These are phyloP conservation scores for Lota lota DNA, from an alignment of 2,113 vertebrate genomes.

Conservation along the genomic window DNA sequence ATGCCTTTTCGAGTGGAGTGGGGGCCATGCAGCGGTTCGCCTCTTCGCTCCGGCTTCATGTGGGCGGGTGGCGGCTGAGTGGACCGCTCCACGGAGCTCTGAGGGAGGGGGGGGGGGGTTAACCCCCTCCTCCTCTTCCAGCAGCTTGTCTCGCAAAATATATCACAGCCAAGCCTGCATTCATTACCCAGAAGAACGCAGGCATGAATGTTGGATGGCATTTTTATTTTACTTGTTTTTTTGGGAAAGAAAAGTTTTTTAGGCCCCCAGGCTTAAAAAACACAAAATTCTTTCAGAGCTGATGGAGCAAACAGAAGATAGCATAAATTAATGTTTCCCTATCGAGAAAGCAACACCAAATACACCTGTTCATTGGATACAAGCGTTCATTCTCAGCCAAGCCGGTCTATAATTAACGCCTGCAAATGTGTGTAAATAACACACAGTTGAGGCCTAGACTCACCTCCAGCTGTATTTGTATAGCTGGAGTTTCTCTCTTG, in stretches of 20 bases:
- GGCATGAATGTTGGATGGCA: too few species aligned
- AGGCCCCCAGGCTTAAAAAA: slow-evolving; percentile 7
- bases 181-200: too few species aligned
- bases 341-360: slow-evolving; percentile 20
- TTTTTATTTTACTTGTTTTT: too few species aligned
- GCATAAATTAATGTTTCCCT: slow-evolving; percentile 10
- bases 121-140: slow-evolving; percentile 12
- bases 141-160: neutral
- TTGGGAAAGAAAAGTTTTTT: neutral
- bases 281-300: slow-evolving; percentile 27
- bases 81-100: slow-evolving; percentile 41
- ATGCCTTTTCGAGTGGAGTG: slow-evolving; percentile 46
- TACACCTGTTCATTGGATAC: slow-evolving; percentile 16
- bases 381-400: slow-evolving; percentile 55
- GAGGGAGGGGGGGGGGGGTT: slow-evolving; percentile 20
- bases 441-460: slow-evolving; percentile 45
- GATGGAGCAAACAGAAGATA: slow-evolving; percentile 16
- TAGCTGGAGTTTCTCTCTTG: slow-evolving; percentile 58
- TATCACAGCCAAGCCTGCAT: neutral
- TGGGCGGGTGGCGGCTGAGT: slow-evolving; percentile 42
- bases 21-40: slow-evolving; percentile 22
- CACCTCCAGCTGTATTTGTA: slow-evolving; percentile 71
- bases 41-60: slow-evolving; percentile 23
- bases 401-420: slow-evolving; percentile 64
- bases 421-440: slow-evolving; percentile 66